Conservation (phyloP, 1,140 invertebrate species). For the Stegodyphus dumicola region DNA sequence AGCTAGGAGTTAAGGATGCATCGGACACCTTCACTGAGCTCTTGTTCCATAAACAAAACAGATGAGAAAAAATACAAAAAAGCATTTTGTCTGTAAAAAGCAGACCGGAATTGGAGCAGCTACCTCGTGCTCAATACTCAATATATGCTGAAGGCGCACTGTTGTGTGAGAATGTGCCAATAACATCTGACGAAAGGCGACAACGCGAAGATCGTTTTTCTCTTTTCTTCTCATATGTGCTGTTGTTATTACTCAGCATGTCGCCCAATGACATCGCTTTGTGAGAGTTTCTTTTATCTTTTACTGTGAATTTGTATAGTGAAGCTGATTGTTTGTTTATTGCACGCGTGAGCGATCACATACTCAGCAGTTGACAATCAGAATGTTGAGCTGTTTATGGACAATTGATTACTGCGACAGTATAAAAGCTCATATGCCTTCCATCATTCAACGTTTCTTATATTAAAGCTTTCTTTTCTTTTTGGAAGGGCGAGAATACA, state of each 20-base stretch:
- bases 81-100: conserved; percentile 3
- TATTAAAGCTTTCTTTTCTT: too few species aligned
- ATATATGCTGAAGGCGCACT: background rate
- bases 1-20: background rate
- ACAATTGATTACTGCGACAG: too few species aligned
- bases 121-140: conserved; percentile 10
- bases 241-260: conserved; percentile 11
- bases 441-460: too few species aligned
- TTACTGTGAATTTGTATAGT: too few species aligned
- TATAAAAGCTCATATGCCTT: too few species aligned
- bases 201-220: conserved; percentile 11
- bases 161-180: conserved; percentile 7
- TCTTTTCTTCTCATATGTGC: conserved; percentile 22
- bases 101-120: background rate
- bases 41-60: background rate
- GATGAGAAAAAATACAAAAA: conserved; percentile 6
- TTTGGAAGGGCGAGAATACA: too few species aligned
- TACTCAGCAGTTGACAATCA: too few species aligned
- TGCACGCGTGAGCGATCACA: too few species aligned
- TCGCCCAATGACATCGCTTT: conserved; percentile 21
- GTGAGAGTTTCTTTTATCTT: too few species aligned
- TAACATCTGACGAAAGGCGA: conserved; percentile 38
- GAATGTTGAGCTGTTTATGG: too few species aligned
- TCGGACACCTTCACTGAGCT: too few species aligned
- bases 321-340: too few species aligned